Conservation (phyloP, 2,888 invertebrate species). For the Lepidocyrtoides sp. region DNA sequence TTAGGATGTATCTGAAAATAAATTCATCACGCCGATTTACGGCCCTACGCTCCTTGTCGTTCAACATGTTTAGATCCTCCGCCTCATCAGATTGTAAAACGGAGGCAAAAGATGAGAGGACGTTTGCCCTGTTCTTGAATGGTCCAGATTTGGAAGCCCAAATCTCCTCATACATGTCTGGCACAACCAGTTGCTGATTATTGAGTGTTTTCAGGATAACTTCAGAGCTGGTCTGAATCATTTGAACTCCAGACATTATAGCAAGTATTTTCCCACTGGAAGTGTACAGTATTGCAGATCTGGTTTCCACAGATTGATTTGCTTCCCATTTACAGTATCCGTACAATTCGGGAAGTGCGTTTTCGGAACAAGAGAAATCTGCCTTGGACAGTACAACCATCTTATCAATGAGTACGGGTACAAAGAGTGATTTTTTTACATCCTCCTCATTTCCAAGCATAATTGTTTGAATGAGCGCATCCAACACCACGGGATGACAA, state of each 20-base stretch:
- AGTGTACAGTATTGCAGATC: conserved; percentile 66
- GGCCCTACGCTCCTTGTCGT: not conserved
- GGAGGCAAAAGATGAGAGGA: too few species aligned
- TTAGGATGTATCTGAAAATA: conserved; percentile 55
- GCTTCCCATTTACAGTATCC: conserved; percentile 70
- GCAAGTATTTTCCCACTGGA: conserved; percentile 71
- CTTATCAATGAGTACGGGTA: conserved; percentile 77
- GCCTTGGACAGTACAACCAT: conserved; percentile 67
- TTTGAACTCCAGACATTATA: conserved; percentile 76
- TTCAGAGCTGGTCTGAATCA: conserved; percentile 74
- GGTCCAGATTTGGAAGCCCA: conserved; percentile 67
- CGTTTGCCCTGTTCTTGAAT: conserved; percentile 26
- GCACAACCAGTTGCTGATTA: conserved; percentile 62
- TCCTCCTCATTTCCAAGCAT: conserved; percentile 63
- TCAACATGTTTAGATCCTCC: conserved; percentile 57
- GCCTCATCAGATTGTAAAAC: too few species aligned
- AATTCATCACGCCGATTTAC: conserved; percentile 18
- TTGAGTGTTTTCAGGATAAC: conserved; percentile 75
- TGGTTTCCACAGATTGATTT: conserved; percentile 49
- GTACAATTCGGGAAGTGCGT: conserved; percentile 51
- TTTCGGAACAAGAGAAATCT: not conserved
- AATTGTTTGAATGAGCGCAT: conserved; percentile 79
- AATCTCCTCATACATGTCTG: conserved; percentile 75
- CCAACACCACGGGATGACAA: conserved; percentile 80
- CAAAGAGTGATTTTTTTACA: conserved; percentile 62